Evolutionary conservation across 2,113 vertebrate genomes (phyloP).

Genomic region (Peromyscus maniculatus): DNA sequence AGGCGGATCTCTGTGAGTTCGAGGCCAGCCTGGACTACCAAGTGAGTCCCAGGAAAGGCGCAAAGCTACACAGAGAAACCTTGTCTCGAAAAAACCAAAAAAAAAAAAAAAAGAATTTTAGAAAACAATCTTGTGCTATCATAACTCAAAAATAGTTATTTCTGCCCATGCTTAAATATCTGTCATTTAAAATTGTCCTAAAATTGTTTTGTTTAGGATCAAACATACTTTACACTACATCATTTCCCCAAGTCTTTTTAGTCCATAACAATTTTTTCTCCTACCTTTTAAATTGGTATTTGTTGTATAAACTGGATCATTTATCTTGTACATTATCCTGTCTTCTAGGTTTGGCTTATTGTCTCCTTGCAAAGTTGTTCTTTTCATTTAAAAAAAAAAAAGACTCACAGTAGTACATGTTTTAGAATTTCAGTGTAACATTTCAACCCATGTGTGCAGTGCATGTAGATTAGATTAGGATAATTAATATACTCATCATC

Average conservation of each 20-base stretch:
- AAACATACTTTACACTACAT: background rate
- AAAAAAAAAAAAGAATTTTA: background rate
- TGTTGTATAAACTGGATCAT: background rate
- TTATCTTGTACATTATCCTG: background rate
- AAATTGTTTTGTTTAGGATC: background rate
- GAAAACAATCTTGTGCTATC: background rate
- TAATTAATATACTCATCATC: background rate
- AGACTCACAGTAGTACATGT: background rate
- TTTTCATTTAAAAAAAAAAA: background rate
- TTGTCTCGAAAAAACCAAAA: too few species aligned
- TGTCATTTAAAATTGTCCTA: constrained; percentile 32
- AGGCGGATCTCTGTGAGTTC: too few species aligned
- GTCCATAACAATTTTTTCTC: background rate
- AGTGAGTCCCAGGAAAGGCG: too few species aligned
- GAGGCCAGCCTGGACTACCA: too few species aligned
- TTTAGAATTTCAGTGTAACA: background rate
- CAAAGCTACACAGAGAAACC: too few species aligned
- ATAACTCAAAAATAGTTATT: constrained; percentile 9
- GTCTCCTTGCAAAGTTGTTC: background rate
- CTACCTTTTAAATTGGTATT: background rate
- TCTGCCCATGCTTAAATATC: background rate
- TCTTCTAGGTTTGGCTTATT: constrained; percentile 2
- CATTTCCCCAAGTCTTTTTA: background rate
- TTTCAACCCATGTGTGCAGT: background rate
- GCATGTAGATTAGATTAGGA: background rate